Conservation (phyloP, 2,113 vertebrate genomes). For the Agapornis roseicollis region DNA sequence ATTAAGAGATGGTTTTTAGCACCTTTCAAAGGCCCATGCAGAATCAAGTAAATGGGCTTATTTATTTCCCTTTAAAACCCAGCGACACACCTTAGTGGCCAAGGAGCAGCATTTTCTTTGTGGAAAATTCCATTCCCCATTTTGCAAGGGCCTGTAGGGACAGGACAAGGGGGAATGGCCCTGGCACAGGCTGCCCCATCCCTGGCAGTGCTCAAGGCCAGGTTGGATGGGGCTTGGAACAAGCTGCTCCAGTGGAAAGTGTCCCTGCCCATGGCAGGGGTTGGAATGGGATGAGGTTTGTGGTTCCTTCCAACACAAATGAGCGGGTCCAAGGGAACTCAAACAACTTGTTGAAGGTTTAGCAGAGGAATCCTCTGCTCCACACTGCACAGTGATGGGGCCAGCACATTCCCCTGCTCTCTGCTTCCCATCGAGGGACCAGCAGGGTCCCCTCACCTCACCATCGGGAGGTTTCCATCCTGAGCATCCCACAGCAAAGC, state of each 20-base stretch:
- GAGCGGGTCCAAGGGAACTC: background rate
- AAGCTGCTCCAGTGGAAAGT: background rate
- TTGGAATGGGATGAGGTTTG: background rate
- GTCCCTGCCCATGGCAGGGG: background rate
- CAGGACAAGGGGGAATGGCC: background rate
- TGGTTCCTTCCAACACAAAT: background rate
- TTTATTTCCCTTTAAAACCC: background rate
- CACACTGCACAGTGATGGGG: fast-evolving
- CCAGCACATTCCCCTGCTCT: too few species aligned
- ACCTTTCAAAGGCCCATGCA: background rate
- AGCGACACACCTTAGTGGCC: fast-evolving
- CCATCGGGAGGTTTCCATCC: fast-evolving
- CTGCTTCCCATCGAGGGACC: background rate
- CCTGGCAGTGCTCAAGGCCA: background rate
- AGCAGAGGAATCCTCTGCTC: background rate
- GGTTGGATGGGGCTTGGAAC: background rate
- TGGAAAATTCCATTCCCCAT: background rate
- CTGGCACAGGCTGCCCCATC: background rate
- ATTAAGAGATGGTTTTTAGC: conserved; percentile 13
- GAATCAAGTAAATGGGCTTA: background rate
- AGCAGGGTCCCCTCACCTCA: background rate
- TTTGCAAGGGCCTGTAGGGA: background rate
- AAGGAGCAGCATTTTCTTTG: background rate
- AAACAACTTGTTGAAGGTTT: background rate
- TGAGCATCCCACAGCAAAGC: background rate